Base-by-base conservation (phyloP, 2,888 invertebrate genomes). In the Cheilosia variabilis region DNA sequence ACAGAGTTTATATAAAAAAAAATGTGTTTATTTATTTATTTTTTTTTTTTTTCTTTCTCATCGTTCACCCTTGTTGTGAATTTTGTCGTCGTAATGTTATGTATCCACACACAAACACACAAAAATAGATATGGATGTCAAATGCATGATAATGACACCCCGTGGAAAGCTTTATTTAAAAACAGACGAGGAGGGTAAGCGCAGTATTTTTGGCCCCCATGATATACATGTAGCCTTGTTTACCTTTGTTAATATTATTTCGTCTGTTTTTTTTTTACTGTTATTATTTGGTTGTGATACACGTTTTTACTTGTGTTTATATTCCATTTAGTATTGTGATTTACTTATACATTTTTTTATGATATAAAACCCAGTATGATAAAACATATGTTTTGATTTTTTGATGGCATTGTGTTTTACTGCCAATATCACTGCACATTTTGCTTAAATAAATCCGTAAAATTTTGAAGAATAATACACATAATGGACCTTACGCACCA, bases 141-240 rank as follows among this genome's bases (percentile, higher is more conserved):
- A 94, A 93, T 95, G 96, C 92, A 95, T 95, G 92, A 94, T 95
- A 93, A 94, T 96, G 93, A 95, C 95, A 93, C 95, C 95, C 91
- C 94, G 95, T 94, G 96, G 96, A 93, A 95, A 95, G 94, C 95
- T 95, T 92, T 96, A 96, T 95, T 95, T 96, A 93, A 96, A 96
- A 94, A 95, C 95, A 93, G 96, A 96, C 93, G 95, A 94, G 93
- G 95, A 95, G 94, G 96, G 96, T 96, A 96, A 96, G 96, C 93
- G 63, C 78, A 87, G 76, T 76, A 63, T 45, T 81, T 81, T 76
- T 68, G 50, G 62, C 76, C 86, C 84, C 66, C 53, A 72, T 78
- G 60, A 77, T 77, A 68, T 53, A 52, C 69, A 57, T 53, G 50
- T 58, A 52, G 58, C 37, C 63, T 69, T 77, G 37, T 76, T 71